These are phyloP conservation scores for Rhynchonycteris naso DNA, from an alignment of 2,797 vertebrate species.

Conservation along the genomic window DNA sequence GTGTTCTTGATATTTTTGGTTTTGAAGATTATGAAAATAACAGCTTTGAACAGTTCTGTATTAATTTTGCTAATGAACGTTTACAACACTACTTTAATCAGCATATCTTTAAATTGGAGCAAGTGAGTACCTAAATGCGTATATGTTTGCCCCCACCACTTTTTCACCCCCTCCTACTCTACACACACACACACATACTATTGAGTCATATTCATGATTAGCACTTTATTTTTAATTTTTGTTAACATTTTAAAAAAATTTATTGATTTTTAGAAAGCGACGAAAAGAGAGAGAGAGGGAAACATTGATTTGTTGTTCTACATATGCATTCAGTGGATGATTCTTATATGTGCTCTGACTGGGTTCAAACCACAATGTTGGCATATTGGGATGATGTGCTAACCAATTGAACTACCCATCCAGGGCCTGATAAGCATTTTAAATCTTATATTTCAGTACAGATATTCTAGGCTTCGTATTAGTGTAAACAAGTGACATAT, in stretches of 20 bases:
- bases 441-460: slow-evolving; percentile 19
- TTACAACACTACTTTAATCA: slow-evolving; percentile 99
- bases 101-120: slow-evolving; percentile 98
- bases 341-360: too few relatives aligned
- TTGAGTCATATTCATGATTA: slow-evolving; percentile 13
- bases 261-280: too few relatives aligned
- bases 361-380: too few relatives aligned
- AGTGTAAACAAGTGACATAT: slow-evolving; percentile 32
- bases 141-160: background rate
- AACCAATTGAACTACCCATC: too few relatives aligned
- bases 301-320: too few relatives aligned
- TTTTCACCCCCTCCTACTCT: background rate
- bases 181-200: background rate
- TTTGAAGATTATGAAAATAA: slow-evolving; percentile 99
- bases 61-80: slow-evolving; percentile 98
- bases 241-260: too few relatives aligned
- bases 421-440: background rate
- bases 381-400: too few relatives aligned
- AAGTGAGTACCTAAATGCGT: slow-evolving; percentile 86
- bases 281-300: too few relatives aligned
- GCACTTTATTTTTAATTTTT: background rate
- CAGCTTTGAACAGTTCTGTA: slow-evolving; percentile 99
- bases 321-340: too few relatives aligned
- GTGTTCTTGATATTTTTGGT: slow-evolving; percentile 98
- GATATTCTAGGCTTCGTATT: background rate